phyloP scores from a whole-genome alignment of 2,888 invertebrate genomes.

The Cartodere bifasciata region DNA sequence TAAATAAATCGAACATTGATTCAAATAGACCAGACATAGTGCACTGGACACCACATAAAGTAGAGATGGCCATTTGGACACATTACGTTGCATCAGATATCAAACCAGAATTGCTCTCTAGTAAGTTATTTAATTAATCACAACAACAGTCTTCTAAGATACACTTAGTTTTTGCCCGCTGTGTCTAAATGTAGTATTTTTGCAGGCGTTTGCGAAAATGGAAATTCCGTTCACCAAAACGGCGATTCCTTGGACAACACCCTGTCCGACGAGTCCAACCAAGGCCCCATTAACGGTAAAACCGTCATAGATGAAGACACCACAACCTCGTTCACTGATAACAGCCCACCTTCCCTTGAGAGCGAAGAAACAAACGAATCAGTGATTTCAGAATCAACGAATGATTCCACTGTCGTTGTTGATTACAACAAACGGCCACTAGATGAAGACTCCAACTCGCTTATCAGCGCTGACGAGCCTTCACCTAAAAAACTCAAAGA shows the following conservation, averaged over 20 bases:
- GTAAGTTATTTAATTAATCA: too few relatives aligned
- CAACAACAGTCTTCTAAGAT: too few relatives aligned
- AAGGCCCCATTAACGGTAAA: slow-evolving; percentile 50
- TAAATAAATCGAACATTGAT: slow-evolving; percentile 56
- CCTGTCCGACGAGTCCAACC: slow-evolving; percentile 65
- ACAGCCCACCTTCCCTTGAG: slow-evolving; percentile 46
- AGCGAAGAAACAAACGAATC: slow-evolving; percentile 45
- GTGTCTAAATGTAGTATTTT: too few relatives aligned
- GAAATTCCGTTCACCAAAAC: slow-evolving; percentile 35
- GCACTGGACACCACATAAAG: slow-evolving; percentile 57
- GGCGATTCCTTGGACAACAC: slow-evolving; percentile 35
- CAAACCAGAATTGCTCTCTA: slow-evolving; percentile 72
- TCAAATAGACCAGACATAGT: slow-evolving; percentile 23
- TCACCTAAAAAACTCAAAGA: slow-evolving; percentile 40
- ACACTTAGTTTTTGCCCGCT: too few relatives aligned
- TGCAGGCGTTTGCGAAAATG: slow-evolving; percentile 34
- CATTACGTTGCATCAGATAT: slow-evolving; percentile 78
- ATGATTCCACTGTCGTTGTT: slow-evolving; percentile 27
- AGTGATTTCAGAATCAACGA: slow-evolving; percentile 36
- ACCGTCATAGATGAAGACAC: slow-evolving; percentile 51
- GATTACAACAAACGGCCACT: slow-evolving; percentile 28
- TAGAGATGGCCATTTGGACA: slow-evolving; percentile 88
- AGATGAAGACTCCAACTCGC: slow-evolving; percentile 33
- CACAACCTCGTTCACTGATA: slow-evolving; percentile 62
- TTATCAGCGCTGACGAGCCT: slow-evolving; percentile 37